Percentiles rank a stretch among this genome's conserved stretches.
Evolutionary conservation across 2,113 vertebrate genomes (phyloP).

Genomic region (Tenebrosternarchus preto): DNA sequence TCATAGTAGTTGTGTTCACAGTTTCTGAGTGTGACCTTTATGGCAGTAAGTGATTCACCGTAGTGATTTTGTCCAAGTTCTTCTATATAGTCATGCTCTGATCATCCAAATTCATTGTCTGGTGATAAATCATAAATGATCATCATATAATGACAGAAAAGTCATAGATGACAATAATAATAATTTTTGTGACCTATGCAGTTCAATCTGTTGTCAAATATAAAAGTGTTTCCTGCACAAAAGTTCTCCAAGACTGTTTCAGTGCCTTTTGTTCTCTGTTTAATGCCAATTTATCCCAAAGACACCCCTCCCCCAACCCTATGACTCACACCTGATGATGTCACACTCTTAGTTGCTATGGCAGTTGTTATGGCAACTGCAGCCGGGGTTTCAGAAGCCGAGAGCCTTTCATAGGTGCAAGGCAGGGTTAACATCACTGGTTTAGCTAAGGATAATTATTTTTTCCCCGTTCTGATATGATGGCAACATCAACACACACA

Average conservation of each 20-base stretch:
- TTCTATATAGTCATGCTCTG: background rate
- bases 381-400: constrained; percentile 51
- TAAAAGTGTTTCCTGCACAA: too few relatives aligned
- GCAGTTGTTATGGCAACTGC: constrained; percentile 65
- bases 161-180: too few relatives aligned
- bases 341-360: constrained; percentile 69
- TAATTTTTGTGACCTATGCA: too few relatives aligned
- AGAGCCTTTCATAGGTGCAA: constrained; percentile 46
- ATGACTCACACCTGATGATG: constrained; percentile 71
- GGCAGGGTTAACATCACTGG: constrained; percentile 53
- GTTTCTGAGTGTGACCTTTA: background rate
- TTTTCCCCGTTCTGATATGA: background rate
- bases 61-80: background rate
- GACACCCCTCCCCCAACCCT: constrained; percentile 30
- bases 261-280: constrained; percentile 19
- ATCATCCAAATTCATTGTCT: background rate
- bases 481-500: too few relatives aligned
- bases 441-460: constrained; percentile 45
- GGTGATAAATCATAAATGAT: too few relatives aligned
- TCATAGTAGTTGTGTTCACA: background rate
- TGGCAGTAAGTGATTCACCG: background rate
- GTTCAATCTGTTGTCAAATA: too few relatives aligned
- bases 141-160: too few relatives aligned
- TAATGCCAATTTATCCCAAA: constrained; percentile 40
- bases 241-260: background rate